Evolutionary conservation across 2,888 invertebrate species (phyloP), one percentile per base, ranked within the genome.

Genomic region (Tiliacea citrago): DNA sequence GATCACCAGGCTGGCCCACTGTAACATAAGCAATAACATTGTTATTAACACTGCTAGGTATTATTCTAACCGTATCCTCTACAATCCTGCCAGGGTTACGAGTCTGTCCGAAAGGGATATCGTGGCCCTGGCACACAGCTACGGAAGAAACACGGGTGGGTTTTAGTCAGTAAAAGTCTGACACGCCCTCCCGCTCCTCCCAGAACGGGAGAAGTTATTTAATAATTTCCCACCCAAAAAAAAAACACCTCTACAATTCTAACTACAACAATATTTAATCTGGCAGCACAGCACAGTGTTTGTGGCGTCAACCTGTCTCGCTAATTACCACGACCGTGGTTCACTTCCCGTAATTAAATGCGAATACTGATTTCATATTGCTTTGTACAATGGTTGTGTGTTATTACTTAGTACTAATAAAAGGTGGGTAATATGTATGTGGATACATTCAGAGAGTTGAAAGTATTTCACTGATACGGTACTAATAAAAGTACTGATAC

Each of bases 261-360:
- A 66, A 51, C 68, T n/a, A 42, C 24, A n/a, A 18, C 61, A 81
- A 71, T 72, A 76, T 80, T 81, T 71, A 39, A 18, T 12, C 45
- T 66, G 39, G 21, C 13, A 57, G 0, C 24, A 58, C 61, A 9
- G 4, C 47, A 7, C 39, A 35, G 6, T 77, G 55, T 81, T 77
- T 77, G 68, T 45, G 18, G 3, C 39, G 62, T 80, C 81, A 76
- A 81, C 82, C 68, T 73, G 81, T 81, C 72, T 73, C 49, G 1
- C 71, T 81, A 66, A 81, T 81, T 81, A 77, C 53, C 47, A 29
- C 57, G 10, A 10, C 45, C 51, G 65, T 65, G 81, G 81, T 81
- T 81, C 81, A 77, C 72, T 81, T 72, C 72, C 71, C 42, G 47
- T 81, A 62, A 81, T 81, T 77, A 81, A 72, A 35, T 51, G 62